A percentile compares a stretch with the other conserved stretches of the same genome.
Evolutionary conservation across 2,888 invertebrate genomes (phyloP).

Genomic region (Unio delphinus): DNA sequence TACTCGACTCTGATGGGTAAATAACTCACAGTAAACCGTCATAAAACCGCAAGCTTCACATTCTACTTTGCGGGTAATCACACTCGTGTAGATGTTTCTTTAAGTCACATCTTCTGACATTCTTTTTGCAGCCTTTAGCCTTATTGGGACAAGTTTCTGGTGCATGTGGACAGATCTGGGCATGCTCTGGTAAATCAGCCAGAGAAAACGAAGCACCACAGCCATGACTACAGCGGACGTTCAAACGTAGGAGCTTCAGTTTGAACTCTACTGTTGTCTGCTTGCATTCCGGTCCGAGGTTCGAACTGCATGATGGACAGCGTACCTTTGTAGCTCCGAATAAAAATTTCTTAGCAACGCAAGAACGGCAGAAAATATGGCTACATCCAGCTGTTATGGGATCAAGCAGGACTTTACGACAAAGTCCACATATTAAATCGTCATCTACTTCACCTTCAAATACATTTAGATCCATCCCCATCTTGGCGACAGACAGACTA

Average conservation of each 20-base stretch:
- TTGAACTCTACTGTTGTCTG: constrained; percentile 46
- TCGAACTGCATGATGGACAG: constrained; percentile 45
- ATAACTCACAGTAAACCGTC: constrained; percentile 48
- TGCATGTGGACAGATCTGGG: constrained; percentile 46
- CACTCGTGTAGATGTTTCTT: constrained; percentile 49
- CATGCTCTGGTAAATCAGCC: constrained; percentile 51
- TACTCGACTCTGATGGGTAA: constrained; percentile 52
- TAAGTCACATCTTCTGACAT: constrained; percentile 41
- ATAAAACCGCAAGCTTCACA: constrained; percentile 55
- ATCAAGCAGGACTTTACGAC: constrained; percentile 51
- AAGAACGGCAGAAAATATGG: constrained; percentile 52
- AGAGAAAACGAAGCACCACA: constrained; percentile 47
- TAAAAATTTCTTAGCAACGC: constrained; percentile 32
- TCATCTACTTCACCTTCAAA: constrained; percentile 43
- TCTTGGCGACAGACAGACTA: constrained; percentile 5
- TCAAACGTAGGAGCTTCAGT: constrained; percentile 40
- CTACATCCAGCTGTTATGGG: constrained; percentile 46
- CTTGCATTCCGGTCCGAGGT: constrained; percentile 18
- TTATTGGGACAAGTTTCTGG: constrained; percentile 45
- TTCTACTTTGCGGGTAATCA: constrained; percentile 42
- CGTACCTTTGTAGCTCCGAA: constrained; percentile 17
- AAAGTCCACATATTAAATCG: constrained; percentile 47
- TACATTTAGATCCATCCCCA: constrained; percentile 47
- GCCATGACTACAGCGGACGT: constrained; percentile 42
- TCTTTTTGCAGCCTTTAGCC: constrained; percentile 44